These are phyloP conservation scores for Synanthedon formicaeformis DNA, from an alignment of 2,888 invertebrate species.

Conservation along the genomic window DNA sequence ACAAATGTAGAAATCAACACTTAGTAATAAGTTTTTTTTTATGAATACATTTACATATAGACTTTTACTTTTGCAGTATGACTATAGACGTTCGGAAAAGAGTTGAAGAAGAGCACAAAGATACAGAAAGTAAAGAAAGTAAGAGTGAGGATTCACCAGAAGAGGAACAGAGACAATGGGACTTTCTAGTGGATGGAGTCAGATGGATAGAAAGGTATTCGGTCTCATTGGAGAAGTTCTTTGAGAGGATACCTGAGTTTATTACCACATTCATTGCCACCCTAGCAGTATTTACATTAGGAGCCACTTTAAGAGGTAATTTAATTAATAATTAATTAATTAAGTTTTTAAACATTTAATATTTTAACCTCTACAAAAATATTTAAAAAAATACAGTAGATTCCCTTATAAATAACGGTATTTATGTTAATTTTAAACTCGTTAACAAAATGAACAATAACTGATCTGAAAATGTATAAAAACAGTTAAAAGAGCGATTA, in stretches of 20 bases:
- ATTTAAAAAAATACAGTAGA: no score
- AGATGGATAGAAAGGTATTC: conserved; percentile 73
- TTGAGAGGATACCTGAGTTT: conserved; percentile 66
- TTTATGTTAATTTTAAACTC: no score
- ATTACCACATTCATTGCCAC: conserved; percentile 69
- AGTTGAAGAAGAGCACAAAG: neutral
- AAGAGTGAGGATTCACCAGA: neutral
- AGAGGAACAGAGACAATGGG: conserved; percentile 33
- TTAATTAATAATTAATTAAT: conserved; percentile 1
- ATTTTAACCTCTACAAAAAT: neutral
- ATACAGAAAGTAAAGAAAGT: neutral
- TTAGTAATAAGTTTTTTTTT: no score
- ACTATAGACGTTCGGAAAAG: conserved; percentile 21
- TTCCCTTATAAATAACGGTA: no score
- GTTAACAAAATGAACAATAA: no score
- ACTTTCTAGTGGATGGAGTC: conserved; percentile 69
- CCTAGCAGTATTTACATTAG: conserved; percentile 72
- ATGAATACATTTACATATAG: no score
- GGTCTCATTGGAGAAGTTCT: conserved; percentile 63
- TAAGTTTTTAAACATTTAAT: neutral
- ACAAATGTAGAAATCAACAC: neutral
- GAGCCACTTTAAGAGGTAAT: conserved; percentile 73
- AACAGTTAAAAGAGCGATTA: no score
- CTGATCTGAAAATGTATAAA: no score
- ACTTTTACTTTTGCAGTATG: conserved; percentile 16